Evolutionary conservation across 92 coral and sea anemone species (phyloP).

Genomic region (Phenganax subtilis): DNA sequence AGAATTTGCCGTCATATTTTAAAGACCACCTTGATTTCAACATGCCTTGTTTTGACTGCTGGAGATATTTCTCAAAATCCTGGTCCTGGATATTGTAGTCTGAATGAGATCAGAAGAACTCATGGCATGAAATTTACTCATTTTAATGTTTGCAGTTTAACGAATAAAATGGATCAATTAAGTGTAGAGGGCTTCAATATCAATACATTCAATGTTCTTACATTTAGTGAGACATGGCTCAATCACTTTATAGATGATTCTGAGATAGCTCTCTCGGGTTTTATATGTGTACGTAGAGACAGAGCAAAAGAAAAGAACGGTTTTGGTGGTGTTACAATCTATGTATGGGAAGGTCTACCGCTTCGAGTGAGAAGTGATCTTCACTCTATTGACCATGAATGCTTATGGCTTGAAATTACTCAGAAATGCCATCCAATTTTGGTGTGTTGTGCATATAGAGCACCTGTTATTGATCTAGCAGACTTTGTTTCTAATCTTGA

Average conservation of each 20-base stretch:
- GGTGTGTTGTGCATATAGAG: slow-evolving; percentile 39
- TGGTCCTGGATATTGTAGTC: slow-evolving; percentile 23
- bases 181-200: not conserved
- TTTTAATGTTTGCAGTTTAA: not conserved
- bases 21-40: slow-evolving; percentile 20
- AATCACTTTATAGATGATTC: slow-evolving; percentile 16
- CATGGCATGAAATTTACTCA: not conserved
- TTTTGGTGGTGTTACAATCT: slow-evolving; percentile 13
- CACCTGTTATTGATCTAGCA: slow-evolving; percentile 25
- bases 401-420: slow-evolving; percentile 38
- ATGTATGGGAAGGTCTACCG: slow-evolving; percentile 23
- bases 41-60: slow-evolving; percentile 24
- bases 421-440: slow-evolving; percentile 19
- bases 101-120: not conserved
- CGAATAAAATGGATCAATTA: not conserved
- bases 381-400: slow-evolving; percentile 41
- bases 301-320: slow-evolving; percentile 11
- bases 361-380: slow-evolving; percentile 48
- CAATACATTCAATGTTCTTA: slow-evolving; percentile 23
- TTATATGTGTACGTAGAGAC: slow-evolving; percentile 27
- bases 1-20: slow-evolving; percentile 20
- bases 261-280: slow-evolving; percentile 12
- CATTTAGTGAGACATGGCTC: slow-evolving; percentile 35
- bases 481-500: slow-evolving; percentile 43
- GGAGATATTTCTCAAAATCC: slow-evolving; percentile 33